Percentiles rank a stretch among this genome's conserved stretches.
These are phyloP conservation scores for Chymomyza amoena DNA, from an alignment of 2,888 invertebrate species.

Conservation along the genomic window DNA sequence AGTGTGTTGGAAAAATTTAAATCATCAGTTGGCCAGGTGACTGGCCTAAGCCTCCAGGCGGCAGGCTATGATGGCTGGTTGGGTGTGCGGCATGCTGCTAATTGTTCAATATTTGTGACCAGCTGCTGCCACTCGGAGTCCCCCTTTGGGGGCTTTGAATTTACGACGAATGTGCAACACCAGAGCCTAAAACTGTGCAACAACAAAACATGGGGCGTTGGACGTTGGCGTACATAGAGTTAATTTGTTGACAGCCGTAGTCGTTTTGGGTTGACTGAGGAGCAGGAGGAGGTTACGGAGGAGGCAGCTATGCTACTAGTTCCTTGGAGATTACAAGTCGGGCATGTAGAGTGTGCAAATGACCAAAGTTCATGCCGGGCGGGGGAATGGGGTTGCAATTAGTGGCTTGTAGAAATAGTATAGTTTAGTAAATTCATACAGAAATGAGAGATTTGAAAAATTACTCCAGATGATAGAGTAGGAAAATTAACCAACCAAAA, in stretches of 20 bases:
- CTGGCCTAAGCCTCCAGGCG: background rate
- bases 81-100: constrained; percentile 30
- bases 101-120: constrained; percentile 58
- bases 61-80: background rate
- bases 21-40: constrained; percentile 17
- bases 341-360: background rate
- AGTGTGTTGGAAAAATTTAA: constrained; percentile 22
- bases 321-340: constrained; percentile 54
- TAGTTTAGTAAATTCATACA: background rate
- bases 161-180: constrained; percentile 59
- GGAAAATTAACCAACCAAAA: background rate
- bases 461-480: background rate
- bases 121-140: background rate
- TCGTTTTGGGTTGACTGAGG: constrained; percentile 28
- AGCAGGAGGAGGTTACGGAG: background rate
- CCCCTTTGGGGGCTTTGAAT: constrained; percentile 62
- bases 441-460: background rate
- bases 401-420: background rate
- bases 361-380: background rate
- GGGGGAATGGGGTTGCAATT: background rate
- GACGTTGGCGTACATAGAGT: constrained; percentile 47
- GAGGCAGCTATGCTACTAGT: background rate
- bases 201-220: constrained; percentile 46
- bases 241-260: constrained; percentile 66
- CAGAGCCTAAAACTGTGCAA: constrained; percentile 46